Evolutionary conservation across 2,888 invertebrate species (phyloP).

Genomic region (Lasioglossum zephyrum): DNA sequence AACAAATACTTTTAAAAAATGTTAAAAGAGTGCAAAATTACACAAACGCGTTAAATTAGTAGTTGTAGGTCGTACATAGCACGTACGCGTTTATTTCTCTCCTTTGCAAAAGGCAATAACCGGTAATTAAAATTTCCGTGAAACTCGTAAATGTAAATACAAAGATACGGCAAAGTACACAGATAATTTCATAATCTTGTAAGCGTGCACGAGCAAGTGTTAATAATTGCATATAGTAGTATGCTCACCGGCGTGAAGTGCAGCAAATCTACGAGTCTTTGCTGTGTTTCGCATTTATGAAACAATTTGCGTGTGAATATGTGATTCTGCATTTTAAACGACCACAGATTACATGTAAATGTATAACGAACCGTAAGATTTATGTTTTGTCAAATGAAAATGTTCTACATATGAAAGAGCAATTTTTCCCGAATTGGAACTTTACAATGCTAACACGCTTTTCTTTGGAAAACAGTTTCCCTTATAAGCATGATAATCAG

Average conservation of each 20-base stretch:
- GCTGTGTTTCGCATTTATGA: constrained; percentile 3
- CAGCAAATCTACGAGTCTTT: constrained; percentile 4
- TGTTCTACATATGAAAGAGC: background rate
- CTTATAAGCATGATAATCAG: background rate
- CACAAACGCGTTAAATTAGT: background rate
- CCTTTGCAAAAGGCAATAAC: background rate
- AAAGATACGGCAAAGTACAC: background rate
- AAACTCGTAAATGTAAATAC: constrained; percentile 16
- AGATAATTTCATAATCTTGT: constrained; percentile 36
- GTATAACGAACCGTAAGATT: background rate
- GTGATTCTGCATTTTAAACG: constrained; percentile 13
- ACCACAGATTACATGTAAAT: background rate
- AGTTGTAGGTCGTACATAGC: background rate
- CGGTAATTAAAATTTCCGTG: constrained; percentile 9
- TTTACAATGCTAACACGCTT: background rate
- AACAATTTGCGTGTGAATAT: constrained; percentile 13
- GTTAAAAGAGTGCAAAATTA: background rate
- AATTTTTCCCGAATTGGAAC: background rate
- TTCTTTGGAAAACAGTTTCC: background rate
- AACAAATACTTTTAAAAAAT: background rate
- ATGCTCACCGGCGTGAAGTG: constrained; percentile 23
- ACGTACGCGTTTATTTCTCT: background rate
- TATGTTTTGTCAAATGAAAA: background rate
- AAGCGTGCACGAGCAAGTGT: constrained; percentile 23
- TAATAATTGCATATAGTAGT: constrained; percentile 26